Base-by-base conservation (phyloP, 1,140 invertebrate species). In the Tetramorium parvispinum region DNA sequence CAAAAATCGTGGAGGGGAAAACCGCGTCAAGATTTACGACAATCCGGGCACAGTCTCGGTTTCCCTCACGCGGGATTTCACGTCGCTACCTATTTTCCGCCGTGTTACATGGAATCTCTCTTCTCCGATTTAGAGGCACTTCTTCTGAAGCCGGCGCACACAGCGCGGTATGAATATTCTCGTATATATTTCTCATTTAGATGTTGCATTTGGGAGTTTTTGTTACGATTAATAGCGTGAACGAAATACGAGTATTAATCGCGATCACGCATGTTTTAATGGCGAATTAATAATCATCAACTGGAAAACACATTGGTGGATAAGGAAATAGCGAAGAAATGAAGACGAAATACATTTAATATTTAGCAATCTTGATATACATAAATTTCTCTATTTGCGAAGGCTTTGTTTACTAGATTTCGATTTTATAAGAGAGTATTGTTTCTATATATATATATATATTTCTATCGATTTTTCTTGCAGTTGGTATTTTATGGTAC, bases 11-110 rank as follows among this genome's bases (percentile, higher is more conserved):
- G 24, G 55, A 37, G 24, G 53, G 79, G 18, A 75, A 68, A 75
- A 75, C 68, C 79, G 53, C 66, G 79, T 0, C 53, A 46, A 75
- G 79, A 83, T 83, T 83, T 83, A 83, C 79, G 79, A 83, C n/a
- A 40, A 51, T 21, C 13, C 46, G 46, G 46, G 61, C 32, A 32
- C 32, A 79, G 61, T 37, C 55, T 83, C 55, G 68, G 53, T 61
- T 83, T 83, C 68, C 68, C 53, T 83, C 65, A 46, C 79, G 79
- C 63, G 51, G 66, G 53, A 40, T 61, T 83, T 40, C 68, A 59
- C 24, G 24, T 32, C 40, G 68, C 68, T 73, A 59, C 40, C 18
- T 83, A 73, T 83, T 83, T 83, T 73, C 68, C 79, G 27, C 55
- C 53, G 53, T 16, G 53, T 82, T 59, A 71, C 66, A 24, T 3